Evolutionary conservation across 2,797 vertebrate genomes (phyloP).

Genomic region (Buphagus erythrorhynchus): DNA sequence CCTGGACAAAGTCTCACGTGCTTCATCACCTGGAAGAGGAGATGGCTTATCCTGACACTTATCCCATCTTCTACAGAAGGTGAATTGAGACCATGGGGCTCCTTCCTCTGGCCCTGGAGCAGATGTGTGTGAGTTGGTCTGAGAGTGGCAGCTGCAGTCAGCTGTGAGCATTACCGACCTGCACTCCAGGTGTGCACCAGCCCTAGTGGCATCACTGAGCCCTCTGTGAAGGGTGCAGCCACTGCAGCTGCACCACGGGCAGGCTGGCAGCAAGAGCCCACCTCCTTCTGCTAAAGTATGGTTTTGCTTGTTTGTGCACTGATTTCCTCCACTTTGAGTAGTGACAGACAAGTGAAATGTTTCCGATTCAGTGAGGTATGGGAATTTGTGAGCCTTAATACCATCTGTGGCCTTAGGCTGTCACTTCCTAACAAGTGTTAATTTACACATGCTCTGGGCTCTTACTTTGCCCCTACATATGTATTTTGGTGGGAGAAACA

Average conservation of each 20-base stretch:
- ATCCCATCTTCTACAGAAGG: background rate
- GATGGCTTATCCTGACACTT: background rate
- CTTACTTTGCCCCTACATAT: fast-evolving
- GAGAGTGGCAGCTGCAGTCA: background rate
- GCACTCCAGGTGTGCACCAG: background rate
- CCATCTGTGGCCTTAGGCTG: background rate
- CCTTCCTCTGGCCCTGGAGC: background rate
- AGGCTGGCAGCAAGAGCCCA: fast-evolving
- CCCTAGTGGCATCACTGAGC: background rate
- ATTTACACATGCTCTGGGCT: fast-evolving
- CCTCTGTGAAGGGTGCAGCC: fast-evolving
- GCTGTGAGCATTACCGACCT: background rate
- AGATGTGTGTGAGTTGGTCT: background rate
- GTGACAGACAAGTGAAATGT: background rate
- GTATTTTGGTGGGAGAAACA: background rate
- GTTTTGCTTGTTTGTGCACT: background rate
- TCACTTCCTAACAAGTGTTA: background rate
- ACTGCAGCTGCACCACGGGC: fast-evolving
- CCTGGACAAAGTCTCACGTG: background rate
- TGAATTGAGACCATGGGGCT: background rate
- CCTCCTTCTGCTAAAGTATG: fast-evolving
- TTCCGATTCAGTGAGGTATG: background rate
- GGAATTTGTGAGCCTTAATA: background rate
- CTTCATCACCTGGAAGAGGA: background rate
- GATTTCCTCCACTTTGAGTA: background rate